These are phyloP conservation scores for Boloria euphrosyne DNA, from an alignment of 2,888 invertebrate species.

Conservation along the genomic window DNA sequence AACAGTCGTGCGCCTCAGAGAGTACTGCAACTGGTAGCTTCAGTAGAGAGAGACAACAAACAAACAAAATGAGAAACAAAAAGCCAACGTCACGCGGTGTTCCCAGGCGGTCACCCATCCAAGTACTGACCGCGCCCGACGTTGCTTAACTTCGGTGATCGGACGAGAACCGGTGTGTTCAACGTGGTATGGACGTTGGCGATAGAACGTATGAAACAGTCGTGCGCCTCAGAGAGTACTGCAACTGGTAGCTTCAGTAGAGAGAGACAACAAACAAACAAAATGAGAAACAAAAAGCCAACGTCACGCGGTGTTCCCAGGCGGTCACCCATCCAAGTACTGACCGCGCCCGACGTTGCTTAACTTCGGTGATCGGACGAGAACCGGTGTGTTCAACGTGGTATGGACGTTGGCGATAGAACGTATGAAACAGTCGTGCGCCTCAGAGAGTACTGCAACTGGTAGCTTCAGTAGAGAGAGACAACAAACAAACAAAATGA, in stretches of 20 bases:
- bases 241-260: too few relatives aligned
- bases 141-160: constrained; percentile 59
- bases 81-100: constrained; percentile 46
- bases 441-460: too few relatives aligned
- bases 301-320: constrained; percentile 62
- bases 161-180: constrained; percentile 58
- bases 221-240: too few relatives aligned
- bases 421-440: too few relatives aligned
- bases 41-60: not conserved
- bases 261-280: too few relatives aligned
- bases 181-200: constrained; percentile 56
- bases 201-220: not conserved
- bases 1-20: too few relatives aligned
- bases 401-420: constrained; percentile 10
- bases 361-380: constrained; percentile 58
- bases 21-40: too few relatives aligned
- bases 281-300: constrained; percentile 46
- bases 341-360: constrained; percentile 58
- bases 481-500: too few relatives aligned
- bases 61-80: constrained; percentile 2
- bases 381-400: constrained; percentile 44
- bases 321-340: constrained; percentile 65
- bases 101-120: constrained; percentile 66
- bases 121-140: constrained; percentile 62
- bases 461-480: too few relatives aligned